A percentile compares a stretch with the other conserved stretches of the same genome.
phyloP scores from a whole-genome alignment of 2,888 invertebrate genomes.

The Rotaria sp. region DNA sequence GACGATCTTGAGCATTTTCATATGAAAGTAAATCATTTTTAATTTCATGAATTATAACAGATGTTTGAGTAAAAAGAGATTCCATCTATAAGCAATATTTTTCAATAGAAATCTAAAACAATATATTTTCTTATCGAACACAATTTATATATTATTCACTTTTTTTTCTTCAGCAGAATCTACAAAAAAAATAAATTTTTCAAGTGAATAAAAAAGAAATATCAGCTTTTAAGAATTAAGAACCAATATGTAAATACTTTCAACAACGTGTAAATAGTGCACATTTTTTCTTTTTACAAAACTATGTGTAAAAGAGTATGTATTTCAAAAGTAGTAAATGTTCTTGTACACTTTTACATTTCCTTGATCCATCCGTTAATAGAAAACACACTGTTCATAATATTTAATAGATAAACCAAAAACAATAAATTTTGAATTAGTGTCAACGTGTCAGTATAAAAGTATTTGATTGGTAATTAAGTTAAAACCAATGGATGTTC shows the following conservation, averaged over 20 bases:
- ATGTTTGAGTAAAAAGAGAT: not conserved
- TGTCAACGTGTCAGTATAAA: not conserved
- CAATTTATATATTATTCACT: not conserved
- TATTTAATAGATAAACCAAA: not conserved
- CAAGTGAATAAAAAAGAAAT: too few relatives aligned
- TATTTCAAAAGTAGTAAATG: too few relatives aligned
- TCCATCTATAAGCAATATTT: not conserved
- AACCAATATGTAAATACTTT: too few relatives aligned
- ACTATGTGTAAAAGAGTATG: too few relatives aligned
- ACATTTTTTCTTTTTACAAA: too few relatives aligned
- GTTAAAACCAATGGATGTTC: not conserved
- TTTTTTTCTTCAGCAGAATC: too few relatives aligned
- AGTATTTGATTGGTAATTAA: not conserved
- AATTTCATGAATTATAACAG: not conserved
- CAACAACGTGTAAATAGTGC: too few relatives aligned
- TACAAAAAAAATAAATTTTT: too few relatives aligned
- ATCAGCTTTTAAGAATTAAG: too few relatives aligned
- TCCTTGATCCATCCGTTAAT: too few relatives aligned
- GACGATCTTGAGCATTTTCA: not conserved
- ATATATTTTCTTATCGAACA: not conserved
- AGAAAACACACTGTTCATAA: not conserved
- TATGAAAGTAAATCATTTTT: not conserved
- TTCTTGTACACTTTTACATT: too few relatives aligned
- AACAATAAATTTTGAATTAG: not conserved
- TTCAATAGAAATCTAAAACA: too few relatives aligned